Evolutionary conservation across 2,113 vertebrate species (phyloP), one percentile per base, ranked within the genome.

Genomic region (Labeo catla): DNA sequence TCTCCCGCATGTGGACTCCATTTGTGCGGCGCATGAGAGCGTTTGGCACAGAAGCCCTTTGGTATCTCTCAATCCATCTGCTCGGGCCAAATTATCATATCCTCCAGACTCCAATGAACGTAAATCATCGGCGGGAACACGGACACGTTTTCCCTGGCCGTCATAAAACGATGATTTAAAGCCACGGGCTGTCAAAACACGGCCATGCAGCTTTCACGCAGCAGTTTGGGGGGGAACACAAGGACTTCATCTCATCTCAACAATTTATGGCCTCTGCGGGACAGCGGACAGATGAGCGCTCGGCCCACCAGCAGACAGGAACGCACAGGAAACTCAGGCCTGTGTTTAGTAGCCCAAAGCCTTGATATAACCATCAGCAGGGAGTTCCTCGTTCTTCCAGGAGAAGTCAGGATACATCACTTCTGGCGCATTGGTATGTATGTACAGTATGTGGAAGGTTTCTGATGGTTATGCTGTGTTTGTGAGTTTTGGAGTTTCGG

Each of bases 121-220:
- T 97, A 97, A 97, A 97, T 97, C 96, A 95, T 92, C 0, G 49
- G 92, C 91, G 91, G 89, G 94, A 96, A 94, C 94, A 91, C 89
- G 94, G 94, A 94, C 80, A 85, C 81, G 79, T 87, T 92, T 96
- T 95, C 94, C 93, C 95, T 94, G 94, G 95, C 95, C 93, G 91
- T 96, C 96, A 95, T 96, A 96, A 96, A 96, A 95, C 93, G 93
- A 94, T 95, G 96, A 96, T 95, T 96, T 95, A 97, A 94, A 95
- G 94, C 93, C 94, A 93, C 52, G 92, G 94, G 93, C 94, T 96
- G 96, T 97, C 96, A 96, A 96, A 96, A 96, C 92, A 95, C 85
- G 81, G 91, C 94, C 87, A 93, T 88, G 87, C 93, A 93, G 86
- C 82, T 91, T 93, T 90, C 90, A 89, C 91, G 94, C 93, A 90